Evolutionary conservation across 92 coral and sea anemone species (phyloP), one percentile per base, ranked within the genome.

Genomic region (Zoanthus sansibaricus): DNA sequence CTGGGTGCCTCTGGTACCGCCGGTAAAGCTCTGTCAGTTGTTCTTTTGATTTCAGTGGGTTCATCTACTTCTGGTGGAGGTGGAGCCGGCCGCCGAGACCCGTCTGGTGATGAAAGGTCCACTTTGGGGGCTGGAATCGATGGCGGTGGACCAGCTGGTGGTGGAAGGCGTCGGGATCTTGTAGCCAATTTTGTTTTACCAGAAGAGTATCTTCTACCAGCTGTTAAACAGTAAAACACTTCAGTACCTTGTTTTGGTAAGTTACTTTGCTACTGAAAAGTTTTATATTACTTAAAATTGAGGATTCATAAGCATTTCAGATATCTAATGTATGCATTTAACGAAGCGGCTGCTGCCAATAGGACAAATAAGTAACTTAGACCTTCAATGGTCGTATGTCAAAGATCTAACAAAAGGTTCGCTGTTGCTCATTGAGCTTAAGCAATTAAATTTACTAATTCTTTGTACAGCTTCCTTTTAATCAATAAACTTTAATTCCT

Each of bases 181-280:
- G 88, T 52, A 52, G 95, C 97, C 20, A 94, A 71, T 17, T 92
- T 90, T 25, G 93, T 86, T 89, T 90, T 94, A 54, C 78, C 69
- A 70, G 87, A 71, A 62, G 90, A 88, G 52, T 30, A 88, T 67
- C 78, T 84, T 72, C 87, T 80, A 3, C 45, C 85, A 16, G 21
- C 85, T 80, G 85, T 21, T 18, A 80, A 46, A 44, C 20, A 30
- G 7, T 66, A 1, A 69, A 33, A 69, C 46, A 2, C 7, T 69
- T 69, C 42, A 69, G 74, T 69, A 31, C 10, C 12, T 31, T 11
- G 7, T 15, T 69, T 4, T 7, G 6, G 9, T 32, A 12, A 54
- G 30, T 30, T 54, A 15, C 13, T 37, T 37, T 37, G 42, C 8
- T 8, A 55, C 11, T 30, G 82, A 44, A 76, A 52, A 9, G 17